Evolutionary conservation across 2,113 vertebrate genomes (phyloP).

Genomic region (Mirza zaza): DNA sequence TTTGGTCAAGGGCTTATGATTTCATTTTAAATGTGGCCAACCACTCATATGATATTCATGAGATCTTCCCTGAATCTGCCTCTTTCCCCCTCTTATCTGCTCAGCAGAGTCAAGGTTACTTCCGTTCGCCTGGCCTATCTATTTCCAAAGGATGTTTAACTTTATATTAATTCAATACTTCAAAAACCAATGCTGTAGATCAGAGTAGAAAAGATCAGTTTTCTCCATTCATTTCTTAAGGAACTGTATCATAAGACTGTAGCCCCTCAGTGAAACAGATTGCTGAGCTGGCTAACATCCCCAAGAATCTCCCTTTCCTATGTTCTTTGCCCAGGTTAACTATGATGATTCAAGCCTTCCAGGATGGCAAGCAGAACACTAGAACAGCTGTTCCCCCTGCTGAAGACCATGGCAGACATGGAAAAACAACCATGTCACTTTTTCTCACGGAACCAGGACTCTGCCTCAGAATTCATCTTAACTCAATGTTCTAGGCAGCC

Average conservation of each 20-base stretch:
- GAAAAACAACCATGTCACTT: neutral
- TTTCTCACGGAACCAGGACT: conserved; percentile 4
- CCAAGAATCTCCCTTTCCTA: neutral
- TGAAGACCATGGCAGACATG: conserved; percentile 9
- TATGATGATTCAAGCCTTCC: neutral
- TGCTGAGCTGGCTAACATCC: neutral
- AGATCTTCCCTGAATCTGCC: conserved; percentile 29
- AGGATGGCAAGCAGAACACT: neutral
- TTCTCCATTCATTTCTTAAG: conserved; percentile 26
- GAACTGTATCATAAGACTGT: neutral
- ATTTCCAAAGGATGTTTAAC: conserved; percentile 31
- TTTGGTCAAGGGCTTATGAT: neutral
- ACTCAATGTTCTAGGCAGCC: neutral
- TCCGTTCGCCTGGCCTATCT: neutral
- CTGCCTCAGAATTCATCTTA: conserved; percentile 36
- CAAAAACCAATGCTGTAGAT: neutral
- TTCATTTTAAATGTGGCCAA: conserved; percentile 37
- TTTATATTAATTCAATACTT: conserved; percentile 35
- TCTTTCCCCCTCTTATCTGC: neutral
- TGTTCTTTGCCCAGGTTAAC: conserved; percentile 29
- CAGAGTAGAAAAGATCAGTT: neutral
- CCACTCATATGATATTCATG: neutral
- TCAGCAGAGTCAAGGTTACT: conserved; percentile 41
- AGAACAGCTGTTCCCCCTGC: neutral
- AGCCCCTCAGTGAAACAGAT: neutral